Conservation (phyloP, 2,113 vertebrate genomes). For the Ardeotis arabs region DNA sequence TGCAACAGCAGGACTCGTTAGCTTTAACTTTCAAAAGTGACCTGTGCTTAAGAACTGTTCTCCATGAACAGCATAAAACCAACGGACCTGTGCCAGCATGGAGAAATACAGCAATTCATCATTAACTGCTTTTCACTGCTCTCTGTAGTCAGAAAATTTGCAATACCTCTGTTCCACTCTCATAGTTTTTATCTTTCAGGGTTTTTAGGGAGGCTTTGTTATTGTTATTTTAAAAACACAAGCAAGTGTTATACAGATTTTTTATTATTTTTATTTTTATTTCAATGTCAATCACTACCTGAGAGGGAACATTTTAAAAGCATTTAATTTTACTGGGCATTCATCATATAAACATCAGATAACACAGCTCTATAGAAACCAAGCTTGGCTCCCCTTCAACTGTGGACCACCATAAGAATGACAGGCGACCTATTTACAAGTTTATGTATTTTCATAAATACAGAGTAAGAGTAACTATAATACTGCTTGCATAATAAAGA, state of each 20-base stretch:
- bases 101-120: background rate
- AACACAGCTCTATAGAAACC: background rate
- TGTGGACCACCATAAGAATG: background rate
- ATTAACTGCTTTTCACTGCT: background rate
- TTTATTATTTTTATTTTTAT: background rate
- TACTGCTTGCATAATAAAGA: background rate
- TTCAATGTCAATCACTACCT: background rate
- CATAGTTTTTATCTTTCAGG: background rate
- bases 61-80: background rate
- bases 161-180: background rate
- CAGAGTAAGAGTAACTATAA: background rate
- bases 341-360: background rate
- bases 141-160: background rate
- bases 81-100: background rate
- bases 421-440: background rate
- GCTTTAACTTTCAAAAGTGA: background rate
- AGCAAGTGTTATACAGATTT: background rate
- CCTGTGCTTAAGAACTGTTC: background rate
- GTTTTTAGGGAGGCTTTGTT: background rate
- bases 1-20: background rate
- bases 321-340: background rate
- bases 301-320: background rate
- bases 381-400: background rate
- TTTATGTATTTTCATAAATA: background rate
- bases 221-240: background rate